These are phyloP conservation scores for Poeciliopsis paucimaculata DNA, from an alignment of 2,797 vertebrate genomes.

Conservation along the genomic window DNA sequence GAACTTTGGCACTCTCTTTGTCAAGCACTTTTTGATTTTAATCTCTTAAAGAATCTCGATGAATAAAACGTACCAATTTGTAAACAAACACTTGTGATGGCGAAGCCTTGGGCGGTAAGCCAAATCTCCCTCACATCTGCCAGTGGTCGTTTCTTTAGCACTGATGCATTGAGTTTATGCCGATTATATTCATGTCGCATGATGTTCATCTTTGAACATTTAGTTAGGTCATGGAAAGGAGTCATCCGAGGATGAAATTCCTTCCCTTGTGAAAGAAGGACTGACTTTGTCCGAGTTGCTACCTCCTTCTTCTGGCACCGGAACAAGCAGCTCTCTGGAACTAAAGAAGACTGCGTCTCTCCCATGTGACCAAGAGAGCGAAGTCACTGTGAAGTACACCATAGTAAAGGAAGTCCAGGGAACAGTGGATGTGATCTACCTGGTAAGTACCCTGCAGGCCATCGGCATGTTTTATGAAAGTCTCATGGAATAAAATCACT, in stretches of 20 bases:
- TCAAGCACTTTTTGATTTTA: neutral
- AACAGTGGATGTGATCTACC: constrained; percentile 57
- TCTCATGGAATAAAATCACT: neutral
- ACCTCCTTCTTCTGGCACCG: constrained; percentile 30
- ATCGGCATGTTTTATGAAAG: neutral
- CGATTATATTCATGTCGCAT: neutral
- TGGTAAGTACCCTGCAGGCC: constrained; percentile 61
- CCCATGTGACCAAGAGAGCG: constrained; percentile 49
- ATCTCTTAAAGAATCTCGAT: neutral
- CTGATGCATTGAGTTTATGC: neutral
- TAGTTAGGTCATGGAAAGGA: neutral
- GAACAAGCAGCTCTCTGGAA: constrained; percentile 61
- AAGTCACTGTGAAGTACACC: constrained; percentile 61
- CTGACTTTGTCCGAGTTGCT: constrained; percentile 4
- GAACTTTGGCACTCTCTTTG: neutral
- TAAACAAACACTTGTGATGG: neutral
- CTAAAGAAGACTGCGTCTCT: constrained; percentile 45
- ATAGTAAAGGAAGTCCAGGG: constrained; percentile 23
- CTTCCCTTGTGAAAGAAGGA: neutral
- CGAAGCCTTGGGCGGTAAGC: neutral
- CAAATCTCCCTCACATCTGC: neutral
- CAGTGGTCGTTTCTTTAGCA: neutral
- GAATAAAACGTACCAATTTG: neutral
- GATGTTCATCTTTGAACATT: neutral
- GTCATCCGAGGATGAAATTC: neutral